Base-by-base conservation (phyloP, 2,888 invertebrate species). In the Melinopterus prodromus region DNA sequence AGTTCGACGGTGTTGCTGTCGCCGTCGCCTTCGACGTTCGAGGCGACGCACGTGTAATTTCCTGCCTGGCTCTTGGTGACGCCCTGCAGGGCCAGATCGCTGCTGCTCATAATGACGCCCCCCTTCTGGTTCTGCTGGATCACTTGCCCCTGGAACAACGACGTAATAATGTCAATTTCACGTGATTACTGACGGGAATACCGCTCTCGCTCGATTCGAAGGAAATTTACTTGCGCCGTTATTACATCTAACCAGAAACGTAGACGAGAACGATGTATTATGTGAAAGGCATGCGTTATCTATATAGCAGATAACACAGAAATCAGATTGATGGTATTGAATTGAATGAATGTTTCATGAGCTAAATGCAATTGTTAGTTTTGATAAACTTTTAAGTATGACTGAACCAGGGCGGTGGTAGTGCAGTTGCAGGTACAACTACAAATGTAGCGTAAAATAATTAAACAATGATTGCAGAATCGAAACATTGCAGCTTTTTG, bases 11-110 rank as follows among this genome's bases (percentile, higher is more conserved):
- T 92, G 85, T 94, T 94, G 84, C 97, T 97, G 86, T 94, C 94
- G 9, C 97, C 97, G 85, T 97, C 97, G 0, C 97, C 97, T 89
- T 97, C 97, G 14, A 97, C 96, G 87, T 98, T 97, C 76, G 96
- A 96, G 2, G 97, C 97, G 35, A 96, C 94, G 89, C 97, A 97
- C 69, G 95, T 93, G 89, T 97, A 97, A 90, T 95, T 95, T 77
- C 97, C 97, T 1, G 96, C 95, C 87, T 96, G 96, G 84, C 93
- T 93, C 85, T 95, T 92, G 80, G 94, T 94, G 71, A 97, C 95
- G 77, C 93, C 93, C 89, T 96, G 96, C 82, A 97, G 90, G 0
- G 96, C 97, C 84, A 97, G 90, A 87, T 95, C 94, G 80, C 95
- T 94, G 86, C 94, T 94, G 85, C 95, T 96, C 81, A 97, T 95